These are phyloP conservation scores for Entomyzon cyanotis DNA, from an alignment of 2,113 vertebrate genomes.

Conservation along the genomic window DNA sequence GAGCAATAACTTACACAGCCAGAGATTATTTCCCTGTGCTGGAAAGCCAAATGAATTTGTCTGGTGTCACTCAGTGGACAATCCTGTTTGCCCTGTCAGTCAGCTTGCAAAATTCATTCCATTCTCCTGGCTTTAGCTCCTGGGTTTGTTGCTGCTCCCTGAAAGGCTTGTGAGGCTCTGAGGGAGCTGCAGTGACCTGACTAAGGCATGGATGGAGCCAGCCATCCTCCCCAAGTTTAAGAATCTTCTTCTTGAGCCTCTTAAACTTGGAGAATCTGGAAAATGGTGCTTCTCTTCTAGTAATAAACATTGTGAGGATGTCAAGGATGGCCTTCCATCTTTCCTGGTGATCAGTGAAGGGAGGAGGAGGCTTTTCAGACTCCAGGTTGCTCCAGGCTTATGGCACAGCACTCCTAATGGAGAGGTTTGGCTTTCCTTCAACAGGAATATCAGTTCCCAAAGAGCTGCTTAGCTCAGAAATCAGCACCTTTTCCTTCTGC, in stretches of 20 bases:
- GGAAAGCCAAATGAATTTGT: not conserved
- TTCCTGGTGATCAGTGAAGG: not conserved
- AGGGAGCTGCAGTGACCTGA: not conserved
- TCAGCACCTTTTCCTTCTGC: not conserved
- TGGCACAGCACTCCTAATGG: not conserved
- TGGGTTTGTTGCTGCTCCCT: not conserved
- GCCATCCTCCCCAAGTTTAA: not conserved
- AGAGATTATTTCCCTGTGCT: not conserved
- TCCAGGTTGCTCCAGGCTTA: not conserved
- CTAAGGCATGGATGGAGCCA: not conserved
- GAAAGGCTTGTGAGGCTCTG: not conserved
- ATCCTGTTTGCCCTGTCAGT: not conserved
- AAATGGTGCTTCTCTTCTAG: not conserved
- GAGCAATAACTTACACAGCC: not conserved
- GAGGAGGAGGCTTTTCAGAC: not conserved
- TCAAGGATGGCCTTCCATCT: not conserved
- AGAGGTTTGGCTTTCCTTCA: not conserved
- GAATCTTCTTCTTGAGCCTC: not conserved
- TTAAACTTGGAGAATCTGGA: not conserved
- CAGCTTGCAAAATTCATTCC: not conserved
- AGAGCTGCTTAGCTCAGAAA: not conserved
- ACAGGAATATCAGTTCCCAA: not conserved
- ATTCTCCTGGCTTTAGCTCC: not conserved
- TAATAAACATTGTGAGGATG: not conserved
- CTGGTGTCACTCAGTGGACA: not conserved